Conservation (phyloP, 2,888 invertebrate genomes). For the Leptogaster cylindrica region DNA sequence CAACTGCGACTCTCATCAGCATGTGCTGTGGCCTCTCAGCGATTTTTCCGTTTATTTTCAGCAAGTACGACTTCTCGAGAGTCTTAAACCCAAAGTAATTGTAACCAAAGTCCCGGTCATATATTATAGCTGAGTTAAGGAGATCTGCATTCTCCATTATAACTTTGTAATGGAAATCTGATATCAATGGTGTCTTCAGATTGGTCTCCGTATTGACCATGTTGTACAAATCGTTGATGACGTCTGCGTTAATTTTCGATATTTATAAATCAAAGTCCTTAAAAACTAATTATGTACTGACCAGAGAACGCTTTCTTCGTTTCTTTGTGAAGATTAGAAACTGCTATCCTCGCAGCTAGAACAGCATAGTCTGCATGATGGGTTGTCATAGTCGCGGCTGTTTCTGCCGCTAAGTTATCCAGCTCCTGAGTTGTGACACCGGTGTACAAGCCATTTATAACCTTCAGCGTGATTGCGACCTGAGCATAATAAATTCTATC, state of each 20-base stretch:
- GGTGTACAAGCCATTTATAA: slow-evolving; percentile 92
- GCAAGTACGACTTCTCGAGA: slow-evolving; percentile 90
- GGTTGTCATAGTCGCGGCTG: slow-evolving; percentile 97
- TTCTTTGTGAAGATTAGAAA: slow-evolving; percentile 98
- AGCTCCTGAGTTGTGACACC: slow-evolving; percentile 97
- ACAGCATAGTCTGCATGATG: slow-evolving; percentile 96
- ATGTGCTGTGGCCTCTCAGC: slow-evolving; percentile 98
- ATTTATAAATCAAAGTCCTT: not conserved
- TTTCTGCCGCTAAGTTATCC: slow-evolving; percentile 98
- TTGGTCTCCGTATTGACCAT: slow-evolving; percentile 77
- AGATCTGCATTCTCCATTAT: slow-evolving; percentile 86
- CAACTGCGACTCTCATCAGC: slow-evolving; percentile 97
- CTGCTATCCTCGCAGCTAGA: slow-evolving; percentile 87
- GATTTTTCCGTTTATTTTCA: slow-evolving; percentile 90
- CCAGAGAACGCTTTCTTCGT: slow-evolving; percentile 93
- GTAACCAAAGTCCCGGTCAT: slow-evolving; percentile 95
- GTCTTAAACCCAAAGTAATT: slow-evolving; percentile 99
- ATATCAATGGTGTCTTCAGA: slow-evolving; percentile 82
- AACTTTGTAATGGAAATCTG: slow-evolving; percentile 79
- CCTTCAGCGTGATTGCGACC: slow-evolving; percentile 86
- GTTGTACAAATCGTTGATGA: slow-evolving; percentile 84
- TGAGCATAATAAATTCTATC: slow-evolving; percentile 54
- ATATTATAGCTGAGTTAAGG: slow-evolving; percentile 93
- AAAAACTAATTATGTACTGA: slow-evolving; percentile 55
- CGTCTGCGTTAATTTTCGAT: slow-evolving; percentile 73